Evolutionary conservation across 1,140 invertebrate species (phyloP), one percentile per base, ranked within the genome.

Genomic region (Plutomurus gul): DNA sequence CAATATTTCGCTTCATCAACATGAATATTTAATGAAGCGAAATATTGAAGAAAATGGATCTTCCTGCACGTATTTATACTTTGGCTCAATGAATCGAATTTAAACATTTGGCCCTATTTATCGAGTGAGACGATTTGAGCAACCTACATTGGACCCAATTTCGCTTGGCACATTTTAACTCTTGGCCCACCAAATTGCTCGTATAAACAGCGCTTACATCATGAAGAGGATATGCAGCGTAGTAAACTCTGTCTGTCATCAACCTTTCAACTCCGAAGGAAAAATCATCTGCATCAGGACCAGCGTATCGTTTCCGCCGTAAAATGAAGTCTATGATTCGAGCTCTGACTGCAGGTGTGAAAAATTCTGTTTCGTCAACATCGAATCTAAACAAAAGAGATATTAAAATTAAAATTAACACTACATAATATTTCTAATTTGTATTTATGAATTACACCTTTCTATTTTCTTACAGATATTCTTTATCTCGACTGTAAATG

Each of bases 251-350:
- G 82, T 79, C 75, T 7, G 27, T 60, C 18, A 77, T 25, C 71
- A 97, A 89, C 82, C 94, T 90, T 82, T 94, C 91, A 75, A 97
- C 93, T 39, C 95, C 96, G 87, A 95, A 94, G 78, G 91, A 90
- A 88, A 93, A 92, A 85, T 92, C 90, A 84, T 93, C 91, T 18
- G 85, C 84, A 30, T 85, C 84, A 56, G 90, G 88, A 8, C 91
- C 87, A 2, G 90, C 89, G 86, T 95, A 97, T 83, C 91, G 90
- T 86, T 96, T 95, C 47, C 96, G 89, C 85, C 96, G 92, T 79
- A 98, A 87, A 84, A 98, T 96, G 86, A 96, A 97, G 86, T 97
- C 94, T 0, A 96, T 92, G 60, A 98, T 94, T 72, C 94, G 89
- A 27, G 95, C 94, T 56, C 94, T 90, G 76, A 95, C 93, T 0